Conservation (phyloP, 2,888 invertebrate genomes). For the Xylota segnis region DNA sequence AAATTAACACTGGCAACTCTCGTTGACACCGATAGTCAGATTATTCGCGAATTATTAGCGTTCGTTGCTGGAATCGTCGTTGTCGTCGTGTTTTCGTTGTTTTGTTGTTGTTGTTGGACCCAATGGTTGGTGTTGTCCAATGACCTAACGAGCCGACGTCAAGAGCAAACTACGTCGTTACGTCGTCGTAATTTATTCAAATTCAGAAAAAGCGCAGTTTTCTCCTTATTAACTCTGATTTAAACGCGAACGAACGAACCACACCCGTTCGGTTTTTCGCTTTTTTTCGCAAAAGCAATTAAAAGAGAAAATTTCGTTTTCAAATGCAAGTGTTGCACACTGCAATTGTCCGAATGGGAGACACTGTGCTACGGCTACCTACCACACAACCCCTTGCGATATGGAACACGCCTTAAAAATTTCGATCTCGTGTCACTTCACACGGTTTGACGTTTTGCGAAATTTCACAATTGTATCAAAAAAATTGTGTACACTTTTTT, state of each 20-base stretch:
- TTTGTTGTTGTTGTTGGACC: constrained; percentile 30
- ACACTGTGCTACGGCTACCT: constrained; percentile 38
- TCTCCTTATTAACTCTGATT: constrained; percentile 20
- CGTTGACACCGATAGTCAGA: constrained; percentile 63
- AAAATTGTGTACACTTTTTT: constrained; percentile 12
- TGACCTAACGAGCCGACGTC: constrained; percentile 67
- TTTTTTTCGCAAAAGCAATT: constrained; percentile 41
- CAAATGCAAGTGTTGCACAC: constrained; percentile 71
- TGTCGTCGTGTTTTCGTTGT: constrained; percentile 28
- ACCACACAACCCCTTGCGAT: constrained; percentile 23
- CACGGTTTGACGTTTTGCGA: constrained; percentile 47
- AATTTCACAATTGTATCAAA: constrained; percentile 32
- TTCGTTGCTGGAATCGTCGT: constrained; percentile 37
- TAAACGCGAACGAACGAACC: constrained; percentile 32
- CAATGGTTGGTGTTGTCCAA: constrained; percentile 55
- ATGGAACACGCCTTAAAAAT: constrained; percentile 72
- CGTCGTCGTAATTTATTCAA: constrained; percentile 49
- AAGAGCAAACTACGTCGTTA: constrained; percentile 64
- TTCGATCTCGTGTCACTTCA: constrained; percentile 62
- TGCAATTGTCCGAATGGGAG: constrained; percentile 51
- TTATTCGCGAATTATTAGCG: constrained; percentile 59
- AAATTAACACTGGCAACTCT: constrained; percentile 57
- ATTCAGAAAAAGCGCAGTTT: constrained; percentile 46
- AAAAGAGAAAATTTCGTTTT: constrained; percentile 56
- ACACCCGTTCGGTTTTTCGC: constrained; percentile 55